A percentile compares a stretch with the other conserved stretches of the same genome.
These are phyloP conservation scores for Polyommatus icarus DNA, from an alignment of 2,888 invertebrate species.

Conservation along the genomic window DNA sequence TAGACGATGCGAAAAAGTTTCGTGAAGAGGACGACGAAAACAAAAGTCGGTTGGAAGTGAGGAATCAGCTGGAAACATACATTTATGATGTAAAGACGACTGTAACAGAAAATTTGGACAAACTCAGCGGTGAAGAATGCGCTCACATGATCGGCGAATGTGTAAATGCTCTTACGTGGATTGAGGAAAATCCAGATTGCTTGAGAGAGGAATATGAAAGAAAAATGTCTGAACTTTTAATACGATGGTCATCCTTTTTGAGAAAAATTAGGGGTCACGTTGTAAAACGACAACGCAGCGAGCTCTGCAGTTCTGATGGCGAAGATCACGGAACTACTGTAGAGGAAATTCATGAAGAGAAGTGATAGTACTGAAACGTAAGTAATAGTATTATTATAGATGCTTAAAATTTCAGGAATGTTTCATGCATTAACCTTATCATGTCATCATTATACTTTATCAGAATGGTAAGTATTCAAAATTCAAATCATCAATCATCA, in stretches of 20 bases:
- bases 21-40: conserved; percentile 58
- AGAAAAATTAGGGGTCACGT: conserved; percentile 47
- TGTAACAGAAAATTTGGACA: conserved; percentile 49
- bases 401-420: neutral
- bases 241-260: conserved; percentile 53
- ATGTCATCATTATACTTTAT: neutral
- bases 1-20: conserved; percentile 54
- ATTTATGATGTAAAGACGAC: conserved; percentile 56
- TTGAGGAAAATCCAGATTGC: conserved; percentile 55
- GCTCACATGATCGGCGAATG: conserved; percentile 53
- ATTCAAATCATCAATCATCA: neutral
- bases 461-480: neutral
- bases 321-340: conserved; percentile 36
- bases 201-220: conserved; percentile 58
- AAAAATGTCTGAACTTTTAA: conserved; percentile 57
- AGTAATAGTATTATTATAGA: neutral
- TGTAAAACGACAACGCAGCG: conserved; percentile 51
- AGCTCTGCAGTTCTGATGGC: conserved; percentile 43
- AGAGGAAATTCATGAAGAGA: conserved; percentile 41
- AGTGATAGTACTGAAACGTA: neutral
- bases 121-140: conserved; percentile 50
- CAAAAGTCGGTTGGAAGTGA: conserved; percentile 55
- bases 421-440: neutral
- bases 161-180: conserved; percentile 54
- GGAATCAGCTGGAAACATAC: conserved; percentile 62